Evolutionary conservation across 2,113 vertebrate species (phyloP).

Genomic region (Paralichthys olivaceus): DNA sequence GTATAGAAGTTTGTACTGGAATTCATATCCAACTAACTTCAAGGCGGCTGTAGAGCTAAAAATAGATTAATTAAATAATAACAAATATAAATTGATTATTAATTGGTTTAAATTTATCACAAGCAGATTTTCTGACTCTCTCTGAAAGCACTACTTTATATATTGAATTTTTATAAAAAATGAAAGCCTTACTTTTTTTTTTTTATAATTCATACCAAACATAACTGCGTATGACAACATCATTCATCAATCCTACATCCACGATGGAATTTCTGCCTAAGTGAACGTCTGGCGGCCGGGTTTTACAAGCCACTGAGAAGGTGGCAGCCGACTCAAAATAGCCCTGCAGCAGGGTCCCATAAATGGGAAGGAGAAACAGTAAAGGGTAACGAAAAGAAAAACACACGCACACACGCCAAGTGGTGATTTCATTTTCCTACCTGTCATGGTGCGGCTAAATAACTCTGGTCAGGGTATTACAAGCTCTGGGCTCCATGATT

Average conservation of each 20-base stretch:
- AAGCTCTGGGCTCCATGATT: conserved; percentile 47
- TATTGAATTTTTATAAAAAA: not conserved
- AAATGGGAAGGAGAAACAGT: conserved; percentile 71
- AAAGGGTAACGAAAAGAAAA: conserved; percentile 63
- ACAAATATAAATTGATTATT: too few species aligned
- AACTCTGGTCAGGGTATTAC: conserved; percentile 75
- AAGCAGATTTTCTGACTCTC: not conserved
- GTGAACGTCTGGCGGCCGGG: conserved; percentile 56
- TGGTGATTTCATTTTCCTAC: conserved; percentile 77
- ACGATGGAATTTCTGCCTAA: conserved; percentile 54
- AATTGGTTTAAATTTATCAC: not conserved
- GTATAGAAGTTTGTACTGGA: not conserved
- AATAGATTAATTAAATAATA: not conserved
- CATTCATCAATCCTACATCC: conserved; percentile 59
- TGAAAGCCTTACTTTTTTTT: not conserved
- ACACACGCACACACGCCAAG: conserved; percentile 42
- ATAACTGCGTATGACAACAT: conserved; percentile 44
- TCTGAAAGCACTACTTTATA: not conserved
- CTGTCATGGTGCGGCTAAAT: conserved; percentile 75
- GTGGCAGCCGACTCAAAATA: conserved; percentile 74
- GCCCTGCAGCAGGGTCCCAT: conserved; percentile 66
- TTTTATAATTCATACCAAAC: conserved; percentile 36
- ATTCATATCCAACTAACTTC: not conserved
- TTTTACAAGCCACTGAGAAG: conserved; percentile 68
- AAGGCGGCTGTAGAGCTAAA: not conserved